phyloP scores from a whole-genome alignment of 2,888 invertebrate species.

The Andrena camellia region DNA sequence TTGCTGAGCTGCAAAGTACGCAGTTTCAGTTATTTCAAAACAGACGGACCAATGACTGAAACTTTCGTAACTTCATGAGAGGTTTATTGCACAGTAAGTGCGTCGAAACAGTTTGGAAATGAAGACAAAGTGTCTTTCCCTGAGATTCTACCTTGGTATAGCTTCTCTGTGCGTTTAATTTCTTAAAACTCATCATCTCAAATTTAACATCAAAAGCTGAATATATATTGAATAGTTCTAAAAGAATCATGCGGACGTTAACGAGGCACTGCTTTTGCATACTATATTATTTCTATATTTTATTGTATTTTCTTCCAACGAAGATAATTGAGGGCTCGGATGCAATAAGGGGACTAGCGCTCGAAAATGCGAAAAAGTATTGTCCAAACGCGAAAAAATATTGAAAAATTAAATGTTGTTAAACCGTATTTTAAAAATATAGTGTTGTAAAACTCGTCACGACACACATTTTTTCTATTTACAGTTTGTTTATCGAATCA shows the following conservation, averaged over 20 bases:
- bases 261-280: too few species aligned
- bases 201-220: background rate
- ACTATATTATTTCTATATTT: too few species aligned
- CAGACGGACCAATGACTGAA: constrained; percentile 3
- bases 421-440: too few species aligned
- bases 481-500: too few species aligned
- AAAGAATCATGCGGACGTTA: background rate
- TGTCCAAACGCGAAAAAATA: too few species aligned
- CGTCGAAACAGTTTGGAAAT: constrained; percentile 1
- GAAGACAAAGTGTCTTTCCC: background rate
- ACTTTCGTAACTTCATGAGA: constrained; percentile 6
- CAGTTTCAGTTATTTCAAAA: constrained; percentile 7
- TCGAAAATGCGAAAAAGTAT: too few species aligned
- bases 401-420: too few species aligned
- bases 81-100: background rate
- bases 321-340: too few species aligned
- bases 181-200: background rate
- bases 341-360: too few species aligned
- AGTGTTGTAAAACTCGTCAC: too few species aligned
- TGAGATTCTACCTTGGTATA: background rate
- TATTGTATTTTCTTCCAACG: too few species aligned
- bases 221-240: background rate
- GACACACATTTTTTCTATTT: too few species aligned
- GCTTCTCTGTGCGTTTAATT: background rate
- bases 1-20: background rate